A percentile compares a stretch with the other conserved stretches of the same genome.
phyloP scores from a whole-genome alignment of 2,888 invertebrate genomes.

The Cerceris rybyensis region DNA sequence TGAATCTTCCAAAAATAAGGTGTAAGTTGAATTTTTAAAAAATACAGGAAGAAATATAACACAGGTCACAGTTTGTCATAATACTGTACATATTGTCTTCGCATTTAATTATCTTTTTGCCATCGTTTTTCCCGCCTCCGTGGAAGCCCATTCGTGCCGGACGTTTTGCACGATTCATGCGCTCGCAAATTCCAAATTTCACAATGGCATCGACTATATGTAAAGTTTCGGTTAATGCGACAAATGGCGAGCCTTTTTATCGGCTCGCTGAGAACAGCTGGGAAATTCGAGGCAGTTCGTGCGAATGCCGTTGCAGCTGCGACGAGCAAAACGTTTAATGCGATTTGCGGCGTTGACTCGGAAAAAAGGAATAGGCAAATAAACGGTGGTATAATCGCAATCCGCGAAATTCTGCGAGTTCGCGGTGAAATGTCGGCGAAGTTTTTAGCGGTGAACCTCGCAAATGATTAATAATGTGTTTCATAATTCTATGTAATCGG shows the following conservation, averaged over 20 bases:
- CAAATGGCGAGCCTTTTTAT: conserved; percentile 49
- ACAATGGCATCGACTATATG: conserved; percentile 15
- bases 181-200: background rate
- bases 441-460: no score
- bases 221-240: conserved; percentile 42
- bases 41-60: no score
- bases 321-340: conserved; percentile 41
- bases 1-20: no score
- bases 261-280: conserved; percentile 54
- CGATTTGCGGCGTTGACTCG: conserved; percentile 33
- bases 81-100: no score
- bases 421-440: background rate
- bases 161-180: conserved; percentile 19
- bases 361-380: conserved; percentile 16
- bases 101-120: conserved; percentile 6
- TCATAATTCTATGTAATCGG: no score
- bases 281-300: conserved; percentile 19
- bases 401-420: conserved; percentile 3
- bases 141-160: background rate
- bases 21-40: no score
- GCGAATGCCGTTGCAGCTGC: conserved; percentile 25
- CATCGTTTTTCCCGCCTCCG: background rate
- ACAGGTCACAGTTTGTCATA: no score
- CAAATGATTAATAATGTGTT: no score
- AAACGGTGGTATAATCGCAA: conserved; percentile 6